Evolutionary conservation across 2,888 invertebrate species (phyloP).

Genomic region (Macroteleia sp.): DNA sequence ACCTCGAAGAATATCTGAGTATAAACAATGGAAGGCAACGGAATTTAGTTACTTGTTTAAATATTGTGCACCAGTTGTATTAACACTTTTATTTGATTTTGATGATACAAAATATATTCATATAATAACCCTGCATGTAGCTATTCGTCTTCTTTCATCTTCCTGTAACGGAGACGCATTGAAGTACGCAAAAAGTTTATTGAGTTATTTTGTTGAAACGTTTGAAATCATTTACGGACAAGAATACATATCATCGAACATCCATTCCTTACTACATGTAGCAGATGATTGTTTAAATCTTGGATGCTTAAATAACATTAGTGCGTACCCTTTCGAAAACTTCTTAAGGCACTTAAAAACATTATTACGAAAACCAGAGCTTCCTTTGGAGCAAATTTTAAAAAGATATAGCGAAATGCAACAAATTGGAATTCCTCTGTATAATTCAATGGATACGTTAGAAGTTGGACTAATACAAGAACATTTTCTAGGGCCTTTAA

Average conservation of each 20-base stretch:
- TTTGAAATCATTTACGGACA: constrained; percentile 4
- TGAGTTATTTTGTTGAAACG: neutral
- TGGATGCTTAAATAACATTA: neutral
- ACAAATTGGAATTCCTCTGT: constrained; percentile 3
- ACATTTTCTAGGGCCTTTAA: constrained; percentile 9
- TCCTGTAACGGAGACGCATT: neutral
- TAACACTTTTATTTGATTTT: neutral
- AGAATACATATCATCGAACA: constrained; percentile 16
- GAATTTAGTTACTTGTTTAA: no score
- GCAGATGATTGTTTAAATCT: constrained; percentile 8
- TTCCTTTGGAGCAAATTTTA: constrained; percentile 29
- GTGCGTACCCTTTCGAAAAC: constrained; percentile 34
- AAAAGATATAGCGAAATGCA: constrained; percentile 16
- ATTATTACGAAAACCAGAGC: constrained; percentile 24
- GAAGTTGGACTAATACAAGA: neutral
- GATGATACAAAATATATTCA: constrained; percentile 16
- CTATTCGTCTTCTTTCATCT: constrained; percentile 18
- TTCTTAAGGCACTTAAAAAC: constrained; percentile 20
- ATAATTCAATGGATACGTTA: neutral
- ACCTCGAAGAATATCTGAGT: no score
- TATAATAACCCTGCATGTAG: neutral
- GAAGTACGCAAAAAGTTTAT: neutral
- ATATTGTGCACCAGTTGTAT: no score
- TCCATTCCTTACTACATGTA: constrained; percentile 25
- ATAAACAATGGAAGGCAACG: no score